phyloP scores from a whole-genome alignment of 2,888 invertebrate genomes.

The Drosophila seclusa region DNA sequence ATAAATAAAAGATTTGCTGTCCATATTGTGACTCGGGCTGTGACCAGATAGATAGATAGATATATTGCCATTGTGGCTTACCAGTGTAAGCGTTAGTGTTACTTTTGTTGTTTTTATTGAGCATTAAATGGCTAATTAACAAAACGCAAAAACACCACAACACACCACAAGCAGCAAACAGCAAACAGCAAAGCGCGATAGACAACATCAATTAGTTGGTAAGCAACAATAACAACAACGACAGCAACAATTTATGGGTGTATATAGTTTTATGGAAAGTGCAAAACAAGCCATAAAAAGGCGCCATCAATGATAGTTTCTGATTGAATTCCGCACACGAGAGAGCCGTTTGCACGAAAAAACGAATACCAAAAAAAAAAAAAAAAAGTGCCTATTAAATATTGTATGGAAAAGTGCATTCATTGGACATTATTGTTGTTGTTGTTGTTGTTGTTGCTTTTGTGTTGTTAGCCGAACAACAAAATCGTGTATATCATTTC shows the following conservation, averaged over 20 bases:
- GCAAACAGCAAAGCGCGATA: conserved; percentile 39
- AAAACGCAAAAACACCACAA: conserved; percentile 64
- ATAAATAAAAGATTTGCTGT: conserved; percentile 62
- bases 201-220: conserved; percentile 52
- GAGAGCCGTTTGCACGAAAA: conserved; percentile 41
- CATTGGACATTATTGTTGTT: not conserved
- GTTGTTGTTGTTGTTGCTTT: conserved; percentile 1
- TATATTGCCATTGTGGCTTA: conserved; percentile 25
- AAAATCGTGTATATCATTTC: conserved; percentile 57
- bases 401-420: conserved; percentile 11
- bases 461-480: conserved; percentile 13
- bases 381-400: conserved; percentile 13
- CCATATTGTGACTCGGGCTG: conserved; percentile 38
- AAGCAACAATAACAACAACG: conserved; percentile 31
- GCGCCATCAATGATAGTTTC: conserved; percentile 52
- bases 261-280: conserved; percentile 31
- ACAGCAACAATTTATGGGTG: conserved; percentile 10
- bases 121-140: conserved; percentile 77
- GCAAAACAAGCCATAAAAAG: conserved; percentile 60
- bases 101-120: conserved; percentile 62
- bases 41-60: conserved; percentile 15
- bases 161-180: conserved; percentile 24
- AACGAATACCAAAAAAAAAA: conserved; percentile 8
- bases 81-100: conserved; percentile 22
- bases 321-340: conserved; percentile 56